A percentile compares a stretch with the other conserved stretches of the same genome.
These are phyloP conservation scores for Mesoligia furuncula DNA, from an alignment of 2,888 invertebrate species.

Conservation along the genomic window DNA sequence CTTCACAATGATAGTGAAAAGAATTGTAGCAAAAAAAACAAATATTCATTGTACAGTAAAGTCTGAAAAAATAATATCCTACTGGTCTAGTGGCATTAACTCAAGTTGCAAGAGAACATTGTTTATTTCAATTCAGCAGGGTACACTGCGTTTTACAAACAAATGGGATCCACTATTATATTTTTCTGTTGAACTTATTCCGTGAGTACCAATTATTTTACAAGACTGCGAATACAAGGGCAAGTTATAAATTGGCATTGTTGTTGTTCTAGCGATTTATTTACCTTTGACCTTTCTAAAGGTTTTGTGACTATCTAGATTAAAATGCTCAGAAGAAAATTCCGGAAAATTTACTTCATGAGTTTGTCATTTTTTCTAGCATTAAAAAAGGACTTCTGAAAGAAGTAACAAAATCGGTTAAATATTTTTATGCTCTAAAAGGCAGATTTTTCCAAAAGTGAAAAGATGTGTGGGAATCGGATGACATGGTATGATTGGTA, in stretches of 20 bases:
- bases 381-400: background rate
- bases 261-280: background rate
- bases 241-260: background rate
- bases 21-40: background rate
- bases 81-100: conserved; percentile 15
- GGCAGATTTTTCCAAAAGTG: background rate
- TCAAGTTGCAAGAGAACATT: conserved; percentile 4
- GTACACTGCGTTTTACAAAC: conserved; percentile 31
- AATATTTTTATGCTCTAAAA: background rate
- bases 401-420: background rate
- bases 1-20: background rate
- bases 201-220: conserved; percentile 43
- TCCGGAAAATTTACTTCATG: background rate
- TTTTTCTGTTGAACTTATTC: conserved; percentile 32
- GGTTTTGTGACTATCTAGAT: background rate
- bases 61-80: conserved; percentile 13
- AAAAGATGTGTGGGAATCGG: background rate
- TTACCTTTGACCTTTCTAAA: too few species aligned
- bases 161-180: conserved; percentile 34
- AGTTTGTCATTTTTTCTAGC: background rate
- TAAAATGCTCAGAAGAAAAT: background rate
- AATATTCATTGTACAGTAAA: background rate
- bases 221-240: background rate
- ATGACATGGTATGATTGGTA: background rate
- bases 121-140: conserved; percentile 36